Evolutionary conservation across 2,888 invertebrate species (phyloP).

Genomic region (Acheta domesticus): DNA sequence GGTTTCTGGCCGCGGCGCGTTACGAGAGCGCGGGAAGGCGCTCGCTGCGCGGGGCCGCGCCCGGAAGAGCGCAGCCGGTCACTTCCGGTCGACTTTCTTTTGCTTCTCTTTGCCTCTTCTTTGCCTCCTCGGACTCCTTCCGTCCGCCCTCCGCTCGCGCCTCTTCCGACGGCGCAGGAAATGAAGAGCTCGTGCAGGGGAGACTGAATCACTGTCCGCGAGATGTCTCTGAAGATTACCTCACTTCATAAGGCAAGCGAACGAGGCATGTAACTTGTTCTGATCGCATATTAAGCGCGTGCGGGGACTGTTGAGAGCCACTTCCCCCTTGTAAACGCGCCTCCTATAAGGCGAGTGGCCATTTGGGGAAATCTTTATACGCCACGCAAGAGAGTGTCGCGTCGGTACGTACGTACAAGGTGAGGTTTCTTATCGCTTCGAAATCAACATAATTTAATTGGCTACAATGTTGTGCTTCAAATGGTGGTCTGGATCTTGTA

Average conservation of each 20-base stretch:
- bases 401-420: background rate
- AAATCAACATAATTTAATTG: slow-evolving; percentile 12
- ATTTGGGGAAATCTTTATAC: background rate
- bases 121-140: no score
- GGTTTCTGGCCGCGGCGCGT: no score
- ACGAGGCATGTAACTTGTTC: background rate
- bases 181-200: background rate
- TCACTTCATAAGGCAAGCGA: background rate
- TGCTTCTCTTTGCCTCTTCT: no score
- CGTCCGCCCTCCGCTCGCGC: background rate
- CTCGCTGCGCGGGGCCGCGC: no score
- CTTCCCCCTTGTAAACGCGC: background rate
- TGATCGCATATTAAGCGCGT: background rate
- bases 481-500: background rate
- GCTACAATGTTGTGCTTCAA: slow-evolving; percentile 7
- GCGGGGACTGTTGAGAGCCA: background rate
- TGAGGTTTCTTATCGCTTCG: slow-evolving; percentile 3
- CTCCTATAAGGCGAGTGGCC: background rate
- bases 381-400: background rate
- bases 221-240: background rate
- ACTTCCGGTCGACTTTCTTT: no score
- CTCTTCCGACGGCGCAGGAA: background rate
- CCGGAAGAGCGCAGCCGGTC: no score
- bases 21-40: no score
- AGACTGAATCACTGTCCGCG: background rate